Base-by-base conservation (phyloP, 2,888 invertebrate species). In the Esperia sulphurella region DNA sequence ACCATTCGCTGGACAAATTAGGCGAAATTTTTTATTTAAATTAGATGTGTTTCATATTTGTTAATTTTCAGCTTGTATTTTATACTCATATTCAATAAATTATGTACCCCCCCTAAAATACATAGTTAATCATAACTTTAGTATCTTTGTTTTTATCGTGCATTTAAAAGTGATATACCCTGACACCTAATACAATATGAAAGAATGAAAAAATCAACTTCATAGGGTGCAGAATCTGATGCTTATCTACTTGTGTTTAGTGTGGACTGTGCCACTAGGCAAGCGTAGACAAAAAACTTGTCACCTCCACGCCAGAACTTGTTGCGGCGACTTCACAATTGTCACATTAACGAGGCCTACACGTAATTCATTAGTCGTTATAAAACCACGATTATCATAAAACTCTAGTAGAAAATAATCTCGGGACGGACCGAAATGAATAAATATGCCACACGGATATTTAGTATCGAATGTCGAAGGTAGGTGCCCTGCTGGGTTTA, bases 401-500 rank as follows among this genome's bases (percentile, higher is more conserved):
- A 85, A 81, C 57, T 74, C 81, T 85, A 85, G 82, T 84, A 81
- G 86, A 84, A 83, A 84, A 86, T 86, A 83, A 86, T 85, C 81
- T 77, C 53, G 60, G 68, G 55, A 55, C 69, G 67, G 65, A 47
- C 55, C 61, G 66, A 66, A 59, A 70, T 65, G 68, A 80, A 88
- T 88, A 88, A 86, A 88, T 83, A 86, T 85, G 87, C 85, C 86
- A 83, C 63, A 73, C 59, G 71, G 72, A 76, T 79, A 88, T 87
- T 86, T 87, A 87, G 79, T 80, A 75, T 63, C 76, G 71, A 75
- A 71, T 71, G 61, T 65, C 58, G 60, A 61, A 57, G 59, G 59
- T 45, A 46, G 76, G 46, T 66, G 85, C 82, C 87, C 86, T 67
- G 87, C 83, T 79, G 88, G 3, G 88, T 50, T 45, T 41, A 87